phyloP scores from a whole-genome alignment of 2,113 vertebrate species.

The Muntiacus muntjak region DNA sequence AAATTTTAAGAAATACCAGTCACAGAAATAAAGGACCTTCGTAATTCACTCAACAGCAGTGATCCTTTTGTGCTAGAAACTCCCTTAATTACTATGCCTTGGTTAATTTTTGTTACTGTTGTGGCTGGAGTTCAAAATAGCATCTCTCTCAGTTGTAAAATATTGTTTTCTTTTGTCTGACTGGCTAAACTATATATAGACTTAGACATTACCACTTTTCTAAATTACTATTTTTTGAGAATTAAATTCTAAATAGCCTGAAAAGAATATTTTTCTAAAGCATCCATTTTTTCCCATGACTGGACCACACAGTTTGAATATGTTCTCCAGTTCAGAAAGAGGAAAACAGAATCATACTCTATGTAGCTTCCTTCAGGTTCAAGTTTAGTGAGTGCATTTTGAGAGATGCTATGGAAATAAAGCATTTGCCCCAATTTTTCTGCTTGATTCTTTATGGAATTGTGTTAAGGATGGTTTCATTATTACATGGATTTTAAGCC shows the following conservation, averaged over 20 bases:
- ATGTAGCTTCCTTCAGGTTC: not conserved
- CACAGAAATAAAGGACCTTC: slow-evolving; percentile 73
- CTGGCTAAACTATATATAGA: slow-evolving; percentile 11
- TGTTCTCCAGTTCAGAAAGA: not conserved
- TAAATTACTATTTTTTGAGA: not conserved
- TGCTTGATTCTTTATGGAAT: not conserved
- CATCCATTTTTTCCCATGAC: not conserved
- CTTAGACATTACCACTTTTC: slow-evolving; percentile 55
- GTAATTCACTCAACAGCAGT: slow-evolving; percentile 55
- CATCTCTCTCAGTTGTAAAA: slow-evolving; percentile 59
- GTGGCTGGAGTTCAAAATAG: slow-evolving; percentile 45
- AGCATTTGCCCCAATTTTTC: not conserved
- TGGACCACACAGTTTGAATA: not conserved
- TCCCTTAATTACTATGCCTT: slow-evolving; percentile 50
- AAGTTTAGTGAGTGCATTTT: not conserved
- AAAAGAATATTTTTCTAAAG: not conserved
- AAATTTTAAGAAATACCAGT: slow-evolving; percentile 68
- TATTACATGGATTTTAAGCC: not conserved
- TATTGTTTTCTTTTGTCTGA: slow-evolving; percentile 65
- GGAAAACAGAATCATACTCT: not conserved
- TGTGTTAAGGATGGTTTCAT: not conserved
- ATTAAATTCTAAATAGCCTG: not conserved
- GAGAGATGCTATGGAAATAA: not conserved
- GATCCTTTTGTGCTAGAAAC: slow-evolving; percentile 7
- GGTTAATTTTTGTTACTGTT: not conserved